Conservation (phyloP, 2,888 invertebrate species). For the Agrochola circellaris region DNA sequence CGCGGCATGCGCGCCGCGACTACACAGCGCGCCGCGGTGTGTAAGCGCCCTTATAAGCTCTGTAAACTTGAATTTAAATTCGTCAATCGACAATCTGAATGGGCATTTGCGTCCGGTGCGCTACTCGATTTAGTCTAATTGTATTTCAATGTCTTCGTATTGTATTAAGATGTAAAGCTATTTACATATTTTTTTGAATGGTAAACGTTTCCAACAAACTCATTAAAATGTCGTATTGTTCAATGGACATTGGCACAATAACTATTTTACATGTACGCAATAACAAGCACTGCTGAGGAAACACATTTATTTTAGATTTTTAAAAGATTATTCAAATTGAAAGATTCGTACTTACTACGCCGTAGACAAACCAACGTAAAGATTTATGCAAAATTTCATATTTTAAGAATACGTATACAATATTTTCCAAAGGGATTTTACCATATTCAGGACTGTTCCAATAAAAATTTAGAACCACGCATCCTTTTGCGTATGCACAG, state of each 20-base stretch:
- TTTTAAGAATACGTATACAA: background rate
- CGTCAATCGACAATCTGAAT: slow-evolving; percentile 77
- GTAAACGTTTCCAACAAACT: slow-evolving; percentile 44
- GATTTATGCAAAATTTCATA: background rate
- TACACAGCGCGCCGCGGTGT: slow-evolving; percentile 82
- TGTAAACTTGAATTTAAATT: slow-evolving; percentile 82
- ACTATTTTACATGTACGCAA: slow-evolving; percentile 23
- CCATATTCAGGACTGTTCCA: background rate
- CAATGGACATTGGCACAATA: slow-evolving; percentile 36
- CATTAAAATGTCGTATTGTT: slow-evolving; percentile 53
- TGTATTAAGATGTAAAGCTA: slow-evolving; percentile 58
- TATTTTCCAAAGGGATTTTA: background rate
- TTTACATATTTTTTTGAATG: slow-evolving; percentile 52
- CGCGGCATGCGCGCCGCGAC: slow-evolving; percentile 74
- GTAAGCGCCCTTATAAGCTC: slow-evolving; percentile 78
- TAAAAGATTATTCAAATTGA: slow-evolving; percentile 7
- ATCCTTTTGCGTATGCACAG: background rate
- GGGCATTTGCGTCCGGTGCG: slow-evolving; percentile 82
- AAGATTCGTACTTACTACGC: slow-evolving; percentile 6
- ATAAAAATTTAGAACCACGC: slow-evolving; percentile 1
- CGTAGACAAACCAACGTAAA: slow-evolving; percentile 13
- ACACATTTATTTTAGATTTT: background rate
- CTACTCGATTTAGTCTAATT: slow-evolving; percentile 77
- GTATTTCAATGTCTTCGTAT: slow-evolving; percentile 75
- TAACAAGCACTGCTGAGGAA: background rate